Evolutionary conservation across 2,797 vertebrate species (phyloP).

Genomic region (Sebastiscus albofasciatus): DNA sequence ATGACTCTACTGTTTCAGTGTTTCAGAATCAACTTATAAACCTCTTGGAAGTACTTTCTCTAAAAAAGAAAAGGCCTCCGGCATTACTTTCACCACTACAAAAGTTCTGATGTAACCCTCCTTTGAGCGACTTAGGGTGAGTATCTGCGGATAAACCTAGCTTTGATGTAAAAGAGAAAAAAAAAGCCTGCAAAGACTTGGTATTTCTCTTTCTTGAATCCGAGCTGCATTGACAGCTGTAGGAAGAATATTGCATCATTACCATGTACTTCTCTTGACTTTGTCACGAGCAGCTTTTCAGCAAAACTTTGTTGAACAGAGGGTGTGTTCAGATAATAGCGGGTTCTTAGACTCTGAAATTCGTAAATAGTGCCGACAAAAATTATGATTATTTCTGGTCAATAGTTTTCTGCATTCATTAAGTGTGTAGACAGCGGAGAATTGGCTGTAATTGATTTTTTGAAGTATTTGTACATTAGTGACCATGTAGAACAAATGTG

Average conservation of each 20-base stretch:
- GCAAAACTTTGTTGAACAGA: neutral
- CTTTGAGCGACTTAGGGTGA: neutral
- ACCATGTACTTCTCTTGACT: neutral
- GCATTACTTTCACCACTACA: neutral
- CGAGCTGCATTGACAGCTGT: neutral
- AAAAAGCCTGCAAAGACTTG: neutral
- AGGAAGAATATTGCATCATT: slow-evolving; percentile 3
- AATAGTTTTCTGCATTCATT: neutral
- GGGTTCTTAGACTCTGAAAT: neutral
- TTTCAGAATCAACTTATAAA: slow-evolving; percentile 3
- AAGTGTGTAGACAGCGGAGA: neutral
- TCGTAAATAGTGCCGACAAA: neutral
- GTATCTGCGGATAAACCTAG: neutral
- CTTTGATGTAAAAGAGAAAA: slow-evolving; percentile 25
- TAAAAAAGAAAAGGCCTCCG: neutral
- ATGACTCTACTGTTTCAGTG: slow-evolving; percentile 1
- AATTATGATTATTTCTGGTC: neutral
- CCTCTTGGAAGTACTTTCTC: neutral
- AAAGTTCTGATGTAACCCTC: slow-evolving; percentile 3
- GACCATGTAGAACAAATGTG: neutral
- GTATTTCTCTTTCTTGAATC: slow-evolving; percentile 11
- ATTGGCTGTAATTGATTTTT: neutral
- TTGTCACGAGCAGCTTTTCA: neutral
- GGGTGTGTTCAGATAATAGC: neutral
- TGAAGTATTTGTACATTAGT: neutral